A percentile compares a stretch with the other conserved stretches of the same genome.
phyloP scores from a whole-genome alignment of 2,888 invertebrate species.

The Euspilapteryx auroguttella region DNA sequence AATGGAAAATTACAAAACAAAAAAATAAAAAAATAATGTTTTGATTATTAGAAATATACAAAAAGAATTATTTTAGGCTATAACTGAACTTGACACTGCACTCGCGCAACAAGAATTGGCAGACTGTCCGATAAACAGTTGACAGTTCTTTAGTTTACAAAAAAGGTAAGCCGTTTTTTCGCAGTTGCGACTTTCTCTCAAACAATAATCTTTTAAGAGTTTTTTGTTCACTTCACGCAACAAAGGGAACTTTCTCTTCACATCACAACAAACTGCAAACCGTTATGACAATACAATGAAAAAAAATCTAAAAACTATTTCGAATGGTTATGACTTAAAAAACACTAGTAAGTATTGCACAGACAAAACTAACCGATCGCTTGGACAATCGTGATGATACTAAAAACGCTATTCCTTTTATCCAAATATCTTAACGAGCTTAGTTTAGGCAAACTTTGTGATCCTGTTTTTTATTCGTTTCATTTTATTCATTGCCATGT shows the following conservation, averaged over 20 bases:
- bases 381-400: constrained; percentile 54
- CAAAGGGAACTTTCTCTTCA: constrained; percentile 40
- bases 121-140: too few species aligned
- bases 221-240: constrained; percentile 24
- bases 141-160: too few species aligned
- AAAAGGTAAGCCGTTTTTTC: too few species aligned
- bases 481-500: constrained; percentile 48
- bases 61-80: too few species aligned
- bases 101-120: too few species aligned
- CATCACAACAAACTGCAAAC: constrained; percentile 18
- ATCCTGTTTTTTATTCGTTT: constrained; percentile 41
- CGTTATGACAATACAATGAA: constrained; percentile 18
- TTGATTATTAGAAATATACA: too few species aligned
- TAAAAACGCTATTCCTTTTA: constrained; percentile 59
- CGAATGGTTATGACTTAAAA: too few species aligned
- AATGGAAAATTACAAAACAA: too few species aligned
- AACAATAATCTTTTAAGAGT: constrained; percentile 37
- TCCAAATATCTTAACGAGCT: constrained; percentile 60
- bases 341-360: constrained; percentile 32
- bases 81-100: too few species aligned
- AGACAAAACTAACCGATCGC: constrained; percentile 48
- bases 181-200: constrained; percentile 43
- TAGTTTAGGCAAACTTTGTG: constrained; percentile 61
- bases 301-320: too few species aligned
- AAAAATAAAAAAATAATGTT: too few species aligned